phyloP scores from a whole-genome alignment of 1,140 invertebrate species.

The Anthonomus grandis region DNA sequence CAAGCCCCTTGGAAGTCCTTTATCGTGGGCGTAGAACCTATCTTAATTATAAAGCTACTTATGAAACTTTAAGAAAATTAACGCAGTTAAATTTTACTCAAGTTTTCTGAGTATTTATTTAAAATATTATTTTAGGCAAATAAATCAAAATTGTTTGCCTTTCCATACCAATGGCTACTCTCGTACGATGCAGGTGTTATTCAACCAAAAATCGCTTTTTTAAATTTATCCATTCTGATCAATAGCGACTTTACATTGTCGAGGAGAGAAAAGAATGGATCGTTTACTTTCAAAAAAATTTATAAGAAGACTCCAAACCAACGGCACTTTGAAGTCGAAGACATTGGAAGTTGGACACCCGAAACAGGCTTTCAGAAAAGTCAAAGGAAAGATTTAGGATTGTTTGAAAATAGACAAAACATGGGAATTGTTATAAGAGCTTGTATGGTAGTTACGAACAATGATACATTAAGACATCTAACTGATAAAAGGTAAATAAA shows the following conservation, averaged over 20 bases:
- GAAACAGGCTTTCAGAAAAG: constrained; percentile 10
- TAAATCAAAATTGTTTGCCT: constrained; percentile 6
- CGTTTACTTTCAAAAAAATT: constrained; percentile 34
- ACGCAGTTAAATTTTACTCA: no score
- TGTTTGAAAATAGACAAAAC: constrained; percentile 45
- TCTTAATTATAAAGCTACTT: no score
- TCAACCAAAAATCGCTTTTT: background rate
- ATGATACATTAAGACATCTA: constrained; percentile 58
- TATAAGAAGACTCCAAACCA: constrained; percentile 28
- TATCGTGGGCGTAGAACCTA: no score
- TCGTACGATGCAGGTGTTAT: background rate
- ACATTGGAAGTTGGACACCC: constrained; percentile 30
- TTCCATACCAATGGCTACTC: constrained; percentile 12
- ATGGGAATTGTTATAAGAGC: constrained; percentile 49
- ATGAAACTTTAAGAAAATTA: no score
- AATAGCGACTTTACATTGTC: constrained; percentile 42
- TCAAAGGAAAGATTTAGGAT: constrained; percentile 18
- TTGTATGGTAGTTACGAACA: constrained; percentile 56
- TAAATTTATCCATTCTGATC: constrained; percentile 33
- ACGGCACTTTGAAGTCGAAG: constrained; percentile 29
- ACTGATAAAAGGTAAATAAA: constrained; percentile 55
- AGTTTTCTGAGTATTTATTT: no score
- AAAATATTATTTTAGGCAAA: constrained; percentile 12
- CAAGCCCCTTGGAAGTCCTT: no score
- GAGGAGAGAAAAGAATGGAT: constrained; percentile 9